Conservation (phyloP, 2,888 invertebrate species). For the Cosmia pyralina region DNA sequence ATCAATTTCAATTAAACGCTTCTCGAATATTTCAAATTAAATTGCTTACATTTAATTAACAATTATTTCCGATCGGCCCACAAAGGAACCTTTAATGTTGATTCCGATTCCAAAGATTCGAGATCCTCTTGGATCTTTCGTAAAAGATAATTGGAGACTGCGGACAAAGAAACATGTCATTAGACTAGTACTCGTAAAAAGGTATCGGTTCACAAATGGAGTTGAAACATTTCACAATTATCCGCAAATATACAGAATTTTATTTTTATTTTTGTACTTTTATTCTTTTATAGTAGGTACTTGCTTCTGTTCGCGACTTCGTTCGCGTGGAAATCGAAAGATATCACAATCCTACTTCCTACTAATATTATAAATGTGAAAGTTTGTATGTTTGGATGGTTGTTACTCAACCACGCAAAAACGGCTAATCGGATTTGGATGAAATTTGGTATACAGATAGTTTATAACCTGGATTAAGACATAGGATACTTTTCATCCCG, state of each 20-base stretch:
- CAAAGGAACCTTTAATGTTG: constrained; percentile 51
- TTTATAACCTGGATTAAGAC: too few relatives aligned
- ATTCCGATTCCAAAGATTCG: constrained; percentile 29
- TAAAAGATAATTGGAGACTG: constrained; percentile 63
- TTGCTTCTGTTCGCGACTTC: too few relatives aligned
- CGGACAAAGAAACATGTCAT: constrained; percentile 65
- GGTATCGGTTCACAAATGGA: constrained; percentile 61
- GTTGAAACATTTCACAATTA: constrained; percentile 48
- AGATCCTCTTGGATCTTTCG: constrained; percentile 39
- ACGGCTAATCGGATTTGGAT: too few relatives aligned
- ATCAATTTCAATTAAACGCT: constrained; percentile 28
- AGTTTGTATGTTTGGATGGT: too few relatives aligned
- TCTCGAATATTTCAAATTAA: constrained; percentile 37
- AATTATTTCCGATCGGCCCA: constrained; percentile 39
- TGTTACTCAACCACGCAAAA: too few relatives aligned
- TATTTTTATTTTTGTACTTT: constrained; percentile 1
- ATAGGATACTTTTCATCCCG: too few relatives aligned
- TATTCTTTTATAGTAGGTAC: neutral
- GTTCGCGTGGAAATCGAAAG: too few relatives aligned
- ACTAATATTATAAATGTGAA: too few relatives aligned
- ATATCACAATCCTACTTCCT: too few relatives aligned
- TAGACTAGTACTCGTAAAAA: constrained; percentile 59
- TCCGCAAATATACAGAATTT: constrained; percentile 1
- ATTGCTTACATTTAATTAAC: constrained; percentile 53
- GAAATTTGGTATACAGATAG: too few relatives aligned